A percentile compares a stretch with the other conserved stretches of the same genome.
phyloP scores from a whole-genome alignment of 1,140 invertebrate species.

The Leptoteleia sp. region DNA sequence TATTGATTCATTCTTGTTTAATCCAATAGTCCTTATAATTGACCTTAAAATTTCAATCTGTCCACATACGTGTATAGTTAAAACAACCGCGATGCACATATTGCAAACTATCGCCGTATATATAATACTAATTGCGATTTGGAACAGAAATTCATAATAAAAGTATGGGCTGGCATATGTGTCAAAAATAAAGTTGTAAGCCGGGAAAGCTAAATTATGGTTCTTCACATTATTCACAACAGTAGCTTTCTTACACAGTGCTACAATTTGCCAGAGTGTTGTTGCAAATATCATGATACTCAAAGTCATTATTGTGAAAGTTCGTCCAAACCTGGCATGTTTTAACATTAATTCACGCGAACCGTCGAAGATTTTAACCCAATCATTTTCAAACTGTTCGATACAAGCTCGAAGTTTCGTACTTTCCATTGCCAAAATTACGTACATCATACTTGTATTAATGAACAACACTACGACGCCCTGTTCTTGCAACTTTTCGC shows the following conservation, averaged over 20 bases:
- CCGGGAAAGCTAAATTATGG: constrained; percentile 17
- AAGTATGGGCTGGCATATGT: constrained; percentile 14
- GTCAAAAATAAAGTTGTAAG: constrained; percentile 16
- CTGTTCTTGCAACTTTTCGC: constrained; percentile 12
- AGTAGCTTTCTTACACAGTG: too few species aligned
- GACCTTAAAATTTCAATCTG: too few species aligned
- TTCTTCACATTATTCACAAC: constrained; percentile 1
- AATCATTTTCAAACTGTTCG: constrained; percentile 12
- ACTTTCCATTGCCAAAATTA: background rate
- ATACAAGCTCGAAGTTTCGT: constrained; percentile 5
- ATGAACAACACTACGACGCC: background rate
- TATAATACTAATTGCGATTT: too few species aligned
- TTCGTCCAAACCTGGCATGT: constrained; percentile 12
- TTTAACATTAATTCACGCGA: too few species aligned
- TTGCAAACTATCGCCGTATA: too few species aligned
- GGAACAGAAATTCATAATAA: too few species aligned
- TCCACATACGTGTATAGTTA: too few species aligned
- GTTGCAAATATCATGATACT: constrained; percentile 1
- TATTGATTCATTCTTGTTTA: too few species aligned
- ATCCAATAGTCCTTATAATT: too few species aligned
- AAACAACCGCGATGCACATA: too few species aligned
- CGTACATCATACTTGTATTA: constrained; percentile 11
- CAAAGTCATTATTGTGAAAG: background rate
- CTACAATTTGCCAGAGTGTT: too few species aligned
- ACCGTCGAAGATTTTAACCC: constrained; percentile 14